These are phyloP conservation scores for Thera britannica DNA, from an alignment of 2,888 invertebrate species.

Conservation along the genomic window DNA sequence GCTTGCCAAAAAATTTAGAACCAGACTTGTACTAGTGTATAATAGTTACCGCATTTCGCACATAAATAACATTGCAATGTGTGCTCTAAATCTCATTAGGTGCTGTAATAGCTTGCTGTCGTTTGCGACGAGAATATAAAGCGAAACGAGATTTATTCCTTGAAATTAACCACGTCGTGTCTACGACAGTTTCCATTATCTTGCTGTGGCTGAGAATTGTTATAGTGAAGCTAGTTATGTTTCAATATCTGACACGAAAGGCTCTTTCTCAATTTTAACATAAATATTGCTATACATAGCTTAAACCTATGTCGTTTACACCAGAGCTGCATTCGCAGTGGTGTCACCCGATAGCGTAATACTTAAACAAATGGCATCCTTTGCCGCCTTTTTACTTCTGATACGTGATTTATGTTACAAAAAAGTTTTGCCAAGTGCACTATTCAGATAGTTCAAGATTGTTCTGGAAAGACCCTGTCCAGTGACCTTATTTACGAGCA, in stretches of 20 bases:
- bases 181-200: slow-evolving; percentile 40
- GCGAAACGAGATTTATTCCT: slow-evolving; percentile 73
- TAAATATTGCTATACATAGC: neutral
- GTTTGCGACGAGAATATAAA: slow-evolving; percentile 80
- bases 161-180: slow-evolving; percentile 49
- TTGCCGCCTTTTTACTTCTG: slow-evolving; percentile 70
- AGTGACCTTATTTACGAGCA: slow-evolving; percentile 41
- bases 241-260: slow-evolving; percentile 56
- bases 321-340: slow-evolving; percentile 52
- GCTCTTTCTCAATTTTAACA: slow-evolving; percentile 50
- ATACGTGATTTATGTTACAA: slow-evolving; percentile 70
- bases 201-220: slow-evolving; percentile 39
- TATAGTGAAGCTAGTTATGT: slow-evolving; percentile 37
- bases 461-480: slow-evolving; percentile 45
- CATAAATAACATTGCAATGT: slow-evolving; percentile 82
- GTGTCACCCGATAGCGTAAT: slow-evolving; percentile 72
- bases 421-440: slow-evolving; percentile 56
- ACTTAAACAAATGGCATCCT: slow-evolving; percentile 77
- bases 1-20: neutral
- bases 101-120: slow-evolving; percentile 78
- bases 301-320: slow-evolving; percentile 60
- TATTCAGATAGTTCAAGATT: slow-evolving; percentile 58
- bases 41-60: slow-evolving; percentile 63
- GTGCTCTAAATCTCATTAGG: slow-evolving; percentile 81
- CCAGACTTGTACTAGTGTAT: slow-evolving; percentile 32